phyloP scores from a whole-genome alignment of 2,113 vertebrate species.

The Ageneiosus marmoratus region DNA sequence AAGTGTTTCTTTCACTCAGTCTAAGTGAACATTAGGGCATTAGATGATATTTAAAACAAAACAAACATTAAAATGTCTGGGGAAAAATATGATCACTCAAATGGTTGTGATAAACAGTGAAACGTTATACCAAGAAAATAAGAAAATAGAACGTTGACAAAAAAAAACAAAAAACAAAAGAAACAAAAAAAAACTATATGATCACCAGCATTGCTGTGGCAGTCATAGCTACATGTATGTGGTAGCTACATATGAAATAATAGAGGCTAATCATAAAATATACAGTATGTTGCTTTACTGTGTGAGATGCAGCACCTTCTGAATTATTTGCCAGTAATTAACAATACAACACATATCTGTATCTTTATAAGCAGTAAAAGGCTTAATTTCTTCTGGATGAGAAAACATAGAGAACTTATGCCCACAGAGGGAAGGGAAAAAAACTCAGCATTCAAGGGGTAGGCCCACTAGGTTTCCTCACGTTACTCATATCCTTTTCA shows the following conservation, averaged over 20 bases:
- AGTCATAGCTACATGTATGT: neutral
- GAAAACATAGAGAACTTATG: neutral
- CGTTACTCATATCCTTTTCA: slow-evolving; percentile 41
- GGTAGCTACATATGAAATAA: neutral
- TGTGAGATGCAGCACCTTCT: neutral
- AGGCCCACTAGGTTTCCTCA: slow-evolving; percentile 16
- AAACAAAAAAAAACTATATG: too few species aligned
- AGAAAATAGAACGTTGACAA: too few species aligned
- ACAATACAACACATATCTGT: neutral
- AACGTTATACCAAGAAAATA: too few species aligned
- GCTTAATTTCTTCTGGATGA: neutral
- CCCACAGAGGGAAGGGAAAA: slow-evolving; percentile 3
- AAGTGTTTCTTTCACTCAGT: neutral
- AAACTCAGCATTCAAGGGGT: neutral
- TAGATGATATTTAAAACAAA: neutral
- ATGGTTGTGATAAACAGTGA: too few species aligned
- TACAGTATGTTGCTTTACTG: neutral
- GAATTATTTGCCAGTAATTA: neutral
- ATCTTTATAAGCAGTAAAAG: neutral
- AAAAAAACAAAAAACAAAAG: too few species aligned
- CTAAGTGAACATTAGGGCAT: neutral
- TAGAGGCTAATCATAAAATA: neutral
- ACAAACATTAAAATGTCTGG: too few species aligned
- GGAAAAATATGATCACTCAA: too few species aligned
- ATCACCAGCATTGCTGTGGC: too few species aligned